A percentile compares a stretch with the other conserved stretches of the same genome.
These are phyloP conservation scores for Zaprionus tsacasi DNA, from an alignment of 1,140 invertebrate genomes.

Conservation along the genomic window DNA sequence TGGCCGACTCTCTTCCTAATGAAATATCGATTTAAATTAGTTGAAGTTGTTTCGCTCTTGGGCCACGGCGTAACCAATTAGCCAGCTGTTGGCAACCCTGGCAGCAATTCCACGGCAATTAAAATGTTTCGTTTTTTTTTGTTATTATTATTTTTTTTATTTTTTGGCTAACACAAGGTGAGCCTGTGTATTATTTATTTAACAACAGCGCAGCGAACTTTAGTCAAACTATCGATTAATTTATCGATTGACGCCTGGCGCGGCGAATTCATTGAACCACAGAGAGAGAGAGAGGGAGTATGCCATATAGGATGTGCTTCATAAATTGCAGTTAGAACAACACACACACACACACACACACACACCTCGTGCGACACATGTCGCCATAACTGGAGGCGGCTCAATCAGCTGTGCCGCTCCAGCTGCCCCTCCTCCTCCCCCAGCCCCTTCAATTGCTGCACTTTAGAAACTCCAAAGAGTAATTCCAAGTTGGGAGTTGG, in stretches of 20 bases:
- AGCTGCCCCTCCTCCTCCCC: not conserved
- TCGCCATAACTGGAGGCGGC: not conserved
- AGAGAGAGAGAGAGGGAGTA: not conserved
- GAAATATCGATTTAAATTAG: constrained; percentile 7
- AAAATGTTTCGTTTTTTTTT: not conserved
- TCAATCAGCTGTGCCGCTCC: constrained; percentile 11
- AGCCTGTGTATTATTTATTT: not conserved
- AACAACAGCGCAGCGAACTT: not conserved
- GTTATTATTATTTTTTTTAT: too few species aligned
- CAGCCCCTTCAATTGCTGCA: not conserved
- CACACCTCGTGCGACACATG: not conserved
- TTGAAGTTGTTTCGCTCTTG: too few species aligned
- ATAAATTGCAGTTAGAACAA: constrained; percentile 55
- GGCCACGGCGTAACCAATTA: not conserved
- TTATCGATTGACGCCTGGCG: not conserved
- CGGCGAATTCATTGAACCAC: not conserved
- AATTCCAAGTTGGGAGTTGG: not conserved
- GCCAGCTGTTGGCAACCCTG: constrained; percentile 4
- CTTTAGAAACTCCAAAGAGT: not conserved
- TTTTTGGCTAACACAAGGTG: not conserved
- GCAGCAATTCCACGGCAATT: constrained; percentile 3
- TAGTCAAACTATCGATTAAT: constrained; percentile 6
- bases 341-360: constrained; percentile 33
- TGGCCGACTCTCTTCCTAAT: not conserved
- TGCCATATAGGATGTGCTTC: constrained; percentile 30